Percentiles rank a stretch among this genome's conserved stretches.
Conservation (phyloP, 2,113 vertebrate species). For the Crypturellus undulatus region DNA sequence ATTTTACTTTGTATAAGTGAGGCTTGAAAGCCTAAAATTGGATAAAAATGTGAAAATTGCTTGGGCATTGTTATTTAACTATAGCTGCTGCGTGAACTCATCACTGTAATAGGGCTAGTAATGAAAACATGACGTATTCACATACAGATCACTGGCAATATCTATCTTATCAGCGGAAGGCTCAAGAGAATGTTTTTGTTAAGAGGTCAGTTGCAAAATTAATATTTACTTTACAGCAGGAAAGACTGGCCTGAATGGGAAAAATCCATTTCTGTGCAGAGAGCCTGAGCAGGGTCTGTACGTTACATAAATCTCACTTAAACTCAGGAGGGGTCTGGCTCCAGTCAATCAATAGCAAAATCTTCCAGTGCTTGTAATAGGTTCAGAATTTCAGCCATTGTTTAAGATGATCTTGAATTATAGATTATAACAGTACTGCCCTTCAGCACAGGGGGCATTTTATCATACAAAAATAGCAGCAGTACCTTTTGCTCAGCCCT, state of each 20-base stretch:
- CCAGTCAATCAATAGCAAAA: not conserved
- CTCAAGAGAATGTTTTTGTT: not conserved
- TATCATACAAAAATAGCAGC: not conserved
- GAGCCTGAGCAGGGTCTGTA: not conserved
- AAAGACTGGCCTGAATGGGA: not conserved
- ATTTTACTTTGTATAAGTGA: not conserved
- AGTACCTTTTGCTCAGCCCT: not conserved
- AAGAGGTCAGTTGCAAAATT: constrained; percentile 8
- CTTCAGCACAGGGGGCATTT: not conserved
- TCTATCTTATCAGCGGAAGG: not conserved
- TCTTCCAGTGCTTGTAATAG: not conserved
- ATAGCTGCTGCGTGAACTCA: not conserved
- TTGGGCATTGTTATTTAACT: not conserved
- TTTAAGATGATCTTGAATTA: not conserved
- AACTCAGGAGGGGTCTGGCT: not conserved
- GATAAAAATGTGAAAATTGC: not conserved
- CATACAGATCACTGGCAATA: not conserved
- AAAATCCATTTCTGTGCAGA: not conserved
- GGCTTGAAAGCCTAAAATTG: not conserved
- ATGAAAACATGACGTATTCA: not conserved
- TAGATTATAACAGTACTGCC: rapidly evolving
- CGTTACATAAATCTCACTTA: not conserved
- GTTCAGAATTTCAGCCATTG: not conserved
- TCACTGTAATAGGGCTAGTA: rapidly evolving
- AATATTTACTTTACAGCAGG: not conserved